Evolutionary conservation across 2,888 invertebrate species (phyloP).

Genomic region (Gymnosoma rotundatum): DNA sequence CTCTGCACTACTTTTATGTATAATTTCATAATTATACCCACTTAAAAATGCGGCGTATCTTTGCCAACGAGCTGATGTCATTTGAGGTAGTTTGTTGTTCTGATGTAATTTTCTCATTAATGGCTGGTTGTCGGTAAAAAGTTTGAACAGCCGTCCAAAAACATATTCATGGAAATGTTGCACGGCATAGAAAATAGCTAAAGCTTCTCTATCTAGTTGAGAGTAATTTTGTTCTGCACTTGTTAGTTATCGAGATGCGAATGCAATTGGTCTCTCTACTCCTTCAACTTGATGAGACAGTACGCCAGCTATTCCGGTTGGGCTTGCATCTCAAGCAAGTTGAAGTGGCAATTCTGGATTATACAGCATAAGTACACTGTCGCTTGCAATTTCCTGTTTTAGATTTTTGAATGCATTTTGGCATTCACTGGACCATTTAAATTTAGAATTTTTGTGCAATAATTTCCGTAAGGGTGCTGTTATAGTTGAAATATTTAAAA

Average conservation of each 20-base stretch:
- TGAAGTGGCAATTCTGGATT: too few species aligned
- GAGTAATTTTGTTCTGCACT: neutral
- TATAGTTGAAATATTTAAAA: too few species aligned
- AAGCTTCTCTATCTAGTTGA: constrained; percentile 1
- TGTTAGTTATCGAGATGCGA: too few species aligned
- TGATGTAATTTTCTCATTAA: constrained; percentile 4
- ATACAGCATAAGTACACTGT: too few species aligned
- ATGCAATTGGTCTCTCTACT: neutral
- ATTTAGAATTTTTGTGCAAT: too few species aligned
- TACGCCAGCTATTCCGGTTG: neutral
- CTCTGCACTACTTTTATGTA: too few species aligned
- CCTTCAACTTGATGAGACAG: neutral
- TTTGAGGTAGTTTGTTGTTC: neutral
- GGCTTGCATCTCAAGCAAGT: too few species aligned
- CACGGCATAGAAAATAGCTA: neutral
- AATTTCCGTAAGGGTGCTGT: too few species aligned
- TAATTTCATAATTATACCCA: neutral
- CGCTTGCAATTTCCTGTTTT: too few species aligned
- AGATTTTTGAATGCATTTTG: too few species aligned
- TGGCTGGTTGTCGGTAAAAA: neutral
- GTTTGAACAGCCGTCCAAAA: neutral
- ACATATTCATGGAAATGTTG: neutral
- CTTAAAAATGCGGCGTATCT: constrained; percentile 4
- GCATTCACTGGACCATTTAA: too few species aligned
- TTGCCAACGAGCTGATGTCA: neutral